These are phyloP conservation scores for Melopsittacus undulatus DNA, from an alignment of 2,797 vertebrate genomes.

Conservation along the genomic window DNA sequence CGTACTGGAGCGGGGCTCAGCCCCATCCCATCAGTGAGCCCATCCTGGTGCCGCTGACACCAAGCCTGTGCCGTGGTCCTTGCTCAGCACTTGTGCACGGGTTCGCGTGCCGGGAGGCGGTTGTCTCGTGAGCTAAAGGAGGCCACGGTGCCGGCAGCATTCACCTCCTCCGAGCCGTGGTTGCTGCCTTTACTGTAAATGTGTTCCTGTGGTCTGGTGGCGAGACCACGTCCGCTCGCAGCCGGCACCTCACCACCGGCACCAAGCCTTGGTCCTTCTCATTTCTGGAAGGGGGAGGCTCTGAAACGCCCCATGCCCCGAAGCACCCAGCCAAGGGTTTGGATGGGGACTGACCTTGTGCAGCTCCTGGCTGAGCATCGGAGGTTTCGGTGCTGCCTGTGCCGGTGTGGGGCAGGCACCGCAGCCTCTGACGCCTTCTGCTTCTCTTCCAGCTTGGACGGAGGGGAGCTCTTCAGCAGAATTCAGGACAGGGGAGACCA, in stretches of 20 bases:
- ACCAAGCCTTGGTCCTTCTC: neutral
- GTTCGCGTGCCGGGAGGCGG: neutral
- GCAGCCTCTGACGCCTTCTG: rapidly evolving
- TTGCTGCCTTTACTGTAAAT: slow-evolving; percentile 1
- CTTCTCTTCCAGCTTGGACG: slow-evolving; percentile 89
- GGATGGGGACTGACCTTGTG: neutral
- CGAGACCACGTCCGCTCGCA: neutral
- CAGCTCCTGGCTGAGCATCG: neutral
- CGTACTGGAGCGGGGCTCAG: neutral
- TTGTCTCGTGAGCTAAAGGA: neutral
- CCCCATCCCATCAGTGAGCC: rapidly evolving
- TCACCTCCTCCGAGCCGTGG: neutral
- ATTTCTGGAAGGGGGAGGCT: neutral
- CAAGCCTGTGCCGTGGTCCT: rapidly evolving
- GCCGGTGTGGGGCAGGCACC: rapidly evolving
- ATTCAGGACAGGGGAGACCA: slow-evolving; percentile 98
- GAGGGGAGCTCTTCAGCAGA: slow-evolving; percentile 95
- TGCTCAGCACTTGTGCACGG: neutral
- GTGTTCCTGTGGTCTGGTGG: neutral
- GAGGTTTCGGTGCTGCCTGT: rapidly evolving
- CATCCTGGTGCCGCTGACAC: rapidly evolving
- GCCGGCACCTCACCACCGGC: rapidly evolving
- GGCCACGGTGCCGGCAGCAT: neutral
- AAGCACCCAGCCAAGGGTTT: rapidly evolving
- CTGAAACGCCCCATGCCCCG: neutral